These are phyloP conservation scores for Cheirogaleus major DNA, from an alignment of 2,797 vertebrate species.

Conservation along the genomic window DNA sequence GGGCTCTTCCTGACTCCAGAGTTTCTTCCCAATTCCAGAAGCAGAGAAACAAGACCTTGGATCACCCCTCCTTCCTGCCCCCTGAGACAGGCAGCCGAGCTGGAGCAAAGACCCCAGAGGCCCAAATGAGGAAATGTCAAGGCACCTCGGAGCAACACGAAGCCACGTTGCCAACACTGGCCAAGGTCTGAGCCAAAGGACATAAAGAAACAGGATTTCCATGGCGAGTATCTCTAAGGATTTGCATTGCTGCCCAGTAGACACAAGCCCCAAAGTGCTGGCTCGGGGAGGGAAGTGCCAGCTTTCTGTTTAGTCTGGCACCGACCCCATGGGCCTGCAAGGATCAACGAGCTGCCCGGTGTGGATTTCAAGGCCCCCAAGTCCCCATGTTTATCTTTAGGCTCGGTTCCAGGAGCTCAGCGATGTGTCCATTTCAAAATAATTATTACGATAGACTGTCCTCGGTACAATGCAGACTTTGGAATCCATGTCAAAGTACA, in stretches of 20 bases:
- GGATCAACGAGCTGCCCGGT: not conserved
- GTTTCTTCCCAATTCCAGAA: not conserved
- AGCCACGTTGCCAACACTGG: not conserved
- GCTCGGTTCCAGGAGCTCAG: constrained; percentile 39
- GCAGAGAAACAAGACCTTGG: not conserved
- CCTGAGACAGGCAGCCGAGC: not conserved
- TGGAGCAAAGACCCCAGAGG: not conserved
- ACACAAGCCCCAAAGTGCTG: constrained; percentile 21
- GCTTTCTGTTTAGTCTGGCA: constrained; percentile 62
- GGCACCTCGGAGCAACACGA: not conserved
- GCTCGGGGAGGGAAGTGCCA: not conserved
- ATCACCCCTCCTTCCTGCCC: not conserved
- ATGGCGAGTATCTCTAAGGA: not conserved
- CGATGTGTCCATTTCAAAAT: constrained; percentile 58
- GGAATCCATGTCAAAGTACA: constrained; percentile 52
- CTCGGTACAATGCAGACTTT: not conserved
- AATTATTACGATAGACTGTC: not conserved
- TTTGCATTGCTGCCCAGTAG: constrained; percentile 31
- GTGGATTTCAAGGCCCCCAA: constrained; percentile 47
- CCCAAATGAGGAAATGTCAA: not conserved
- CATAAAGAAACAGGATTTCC: not conserved
- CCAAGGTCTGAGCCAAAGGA: not conserved
- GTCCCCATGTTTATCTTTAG: constrained; percentile 61
- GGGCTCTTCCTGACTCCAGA: not conserved
- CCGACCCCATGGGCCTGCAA: not conserved